Base-by-base conservation (phyloP, 2,888 invertebrate species). In the Lepeophtheirus nordmannii region DNA sequence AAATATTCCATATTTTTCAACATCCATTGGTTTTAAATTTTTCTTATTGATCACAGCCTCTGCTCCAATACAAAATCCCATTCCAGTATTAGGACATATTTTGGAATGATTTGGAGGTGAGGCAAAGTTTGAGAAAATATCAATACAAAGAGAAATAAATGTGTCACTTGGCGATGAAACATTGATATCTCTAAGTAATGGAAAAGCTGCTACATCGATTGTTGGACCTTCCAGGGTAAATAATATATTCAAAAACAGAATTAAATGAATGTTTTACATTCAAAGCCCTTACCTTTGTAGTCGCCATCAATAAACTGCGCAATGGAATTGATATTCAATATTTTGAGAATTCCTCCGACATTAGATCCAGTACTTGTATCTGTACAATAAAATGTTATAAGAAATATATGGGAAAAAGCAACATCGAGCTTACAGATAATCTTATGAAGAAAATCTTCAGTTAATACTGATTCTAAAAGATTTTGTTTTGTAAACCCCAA, bases 1-100 rank as follows among this genome's bases (percentile, higher is more conserved):
- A 46, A 46, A 46, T 14, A 14, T n/a, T n/a, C 53, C 53, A 46
- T n/a, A 46, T 46, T 46, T 46, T 46, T 46, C 53, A 46, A 46
- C 53, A 17, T 46, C 53, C 53, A 46, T 46, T 14, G 53, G 53
- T 46, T 46, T 46, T 14, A 46, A 46, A 17, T 46, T 46, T 17
- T 46, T 46, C 8, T 46, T 46, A 5, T 46, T 2, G 14, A 8
- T 46, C n/a, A 46, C 53, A 17, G 53, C 53, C 53, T 46, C 53
- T 46, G 53, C 53, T 17, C 53, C 53, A 17, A 46, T 46, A 17
- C 5, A n/a, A 8, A 46, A 46, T 14, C 53, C 53, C 53, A 46
- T 46, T 46, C 53, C 53, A 14, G 53, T 46, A 17, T 46, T 46
- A 17, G 53, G n/a, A 46, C 7, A 5, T 2, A 46, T 8, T n/a